Base-by-base conservation (phyloP, 2,797 vertebrate genomes). In the Erpetoichthys calabaricus region DNA sequence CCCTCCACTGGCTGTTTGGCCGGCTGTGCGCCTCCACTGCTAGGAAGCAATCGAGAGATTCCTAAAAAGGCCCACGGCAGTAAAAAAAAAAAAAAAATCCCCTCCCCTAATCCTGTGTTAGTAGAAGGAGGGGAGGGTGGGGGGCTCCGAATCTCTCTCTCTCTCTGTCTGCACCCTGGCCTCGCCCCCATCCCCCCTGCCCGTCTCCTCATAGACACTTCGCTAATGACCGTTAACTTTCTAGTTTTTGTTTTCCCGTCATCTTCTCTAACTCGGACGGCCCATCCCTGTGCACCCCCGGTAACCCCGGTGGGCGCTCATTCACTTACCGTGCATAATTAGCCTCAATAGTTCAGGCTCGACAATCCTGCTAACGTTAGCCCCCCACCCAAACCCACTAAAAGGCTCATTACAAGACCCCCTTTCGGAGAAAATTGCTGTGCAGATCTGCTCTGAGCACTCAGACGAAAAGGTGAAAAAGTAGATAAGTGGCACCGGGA, bases 281-380 rank as follows among this genome's bases (percentile, higher is more conserved):
- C 70, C 72, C 71, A 65, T 65, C 68, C 66, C 76, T 78, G 79
- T 75, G 76, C 70, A 69, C 68, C 72, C 65, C 67, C 76, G 75
- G 74, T 74, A 74, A 70, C 67, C 73, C 61, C 72, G 77, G 70
- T 72, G 46, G 78, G 78, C 73, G 78, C n/a, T 74, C 74, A 82
- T 78, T 78, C 81, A 84, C 72, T 86, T 80, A 79, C 83, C 80
- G 68, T 84, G 81, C 85, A 85, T 79, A 88, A 89, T 89, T 84
- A 74, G 66, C 63, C 73, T 84, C 73, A 86, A 88, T 80, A 79
- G 75, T 74, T 72, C 70, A 65, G 73, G 68, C 75, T 73, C 73
- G 66, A 85, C 81, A 81, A 71, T 69, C 69, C 61, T 61, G 57
- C 69, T 68, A 71, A 69, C 69, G 64, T 75, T 25, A 25, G 25